phyloP scores from a whole-genome alignment of 1,140 invertebrate genomes.

The Brevipalpus yothersi region DNA sequence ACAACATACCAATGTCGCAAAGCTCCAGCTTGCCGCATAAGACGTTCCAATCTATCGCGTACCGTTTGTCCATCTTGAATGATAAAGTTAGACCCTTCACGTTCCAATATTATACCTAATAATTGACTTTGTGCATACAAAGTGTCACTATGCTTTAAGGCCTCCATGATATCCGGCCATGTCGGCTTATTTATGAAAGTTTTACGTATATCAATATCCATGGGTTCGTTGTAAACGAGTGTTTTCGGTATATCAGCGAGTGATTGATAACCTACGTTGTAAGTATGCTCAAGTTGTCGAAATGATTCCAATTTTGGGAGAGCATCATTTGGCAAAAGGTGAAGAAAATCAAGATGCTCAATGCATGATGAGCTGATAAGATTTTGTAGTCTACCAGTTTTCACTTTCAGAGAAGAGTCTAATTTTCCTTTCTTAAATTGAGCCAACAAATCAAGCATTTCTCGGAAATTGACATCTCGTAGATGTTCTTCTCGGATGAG shows the following conservation, averaged over 20 bases:
- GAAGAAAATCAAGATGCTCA: constrained; percentile 80
- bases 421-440: constrained; percentile 91
- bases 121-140: constrained; percentile 55
- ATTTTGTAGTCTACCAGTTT: constrained; percentile 67
- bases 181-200: constrained; percentile 28
- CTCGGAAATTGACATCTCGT: constrained; percentile 83
- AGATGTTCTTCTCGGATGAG: constrained; percentile 87
- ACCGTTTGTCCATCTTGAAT: constrained; percentile 25
- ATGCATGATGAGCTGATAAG: constrained; percentile 81
- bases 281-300: constrained; percentile 43
- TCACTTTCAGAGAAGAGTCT: constrained; percentile 65
- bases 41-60: constrained; percentile 14
- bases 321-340: constrained; percentile 37
- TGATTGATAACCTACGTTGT: constrained; percentile 82
- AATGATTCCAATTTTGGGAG: constrained; percentile 34
- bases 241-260: constrained; percentile 83
- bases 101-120: constrained; percentile 52
- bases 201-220: constrained; percentile 25
- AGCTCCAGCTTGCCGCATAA: constrained; percentile 36
- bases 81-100: constrained; percentile 53
- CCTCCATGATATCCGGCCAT: constrained; percentile 38
- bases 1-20: constrained; percentile 79
- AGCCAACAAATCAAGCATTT: constrained; percentile 85
- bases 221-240: constrained; percentile 37
- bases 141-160: constrained; percentile 37